Conservation (phyloP, 2,888 invertebrate species). For the Eupithecia exiguata region DNA sequence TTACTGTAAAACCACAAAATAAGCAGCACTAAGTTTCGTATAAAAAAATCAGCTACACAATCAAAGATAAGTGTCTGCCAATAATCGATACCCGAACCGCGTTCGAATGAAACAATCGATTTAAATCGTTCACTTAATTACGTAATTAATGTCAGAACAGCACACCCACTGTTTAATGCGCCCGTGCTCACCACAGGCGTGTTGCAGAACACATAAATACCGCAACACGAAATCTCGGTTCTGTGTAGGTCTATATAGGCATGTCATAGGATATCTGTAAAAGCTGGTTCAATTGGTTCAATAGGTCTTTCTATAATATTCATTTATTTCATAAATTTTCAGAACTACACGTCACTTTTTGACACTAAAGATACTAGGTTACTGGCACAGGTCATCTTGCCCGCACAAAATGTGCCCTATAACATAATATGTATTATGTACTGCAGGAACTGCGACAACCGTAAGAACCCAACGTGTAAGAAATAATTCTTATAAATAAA, state of each 20-base stretch:
- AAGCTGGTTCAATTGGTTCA: slow-evolving; percentile 10
- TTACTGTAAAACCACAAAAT: not conserved
- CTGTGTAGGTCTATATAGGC: not conserved
- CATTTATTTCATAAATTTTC: too few relatives aligned
- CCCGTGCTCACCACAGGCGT: slow-evolving; percentile 34
- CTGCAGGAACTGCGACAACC: too few relatives aligned
- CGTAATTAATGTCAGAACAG: slow-evolving; percentile 69
- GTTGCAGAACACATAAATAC: slow-evolving; percentile 58
- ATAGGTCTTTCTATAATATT: not conserved
- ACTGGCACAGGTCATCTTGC: too few relatives aligned
- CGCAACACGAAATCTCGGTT: slow-evolving; percentile 50
- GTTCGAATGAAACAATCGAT: slow-evolving; percentile 75
- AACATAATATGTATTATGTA: too few relatives aligned
- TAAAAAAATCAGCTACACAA: slow-evolving; percentile 30
- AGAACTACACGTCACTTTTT: too few relatives aligned
- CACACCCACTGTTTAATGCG: slow-evolving; percentile 52
- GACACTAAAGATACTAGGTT: too few relatives aligned
- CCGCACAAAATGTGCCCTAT: not conserved
- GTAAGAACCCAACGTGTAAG: too few relatives aligned
- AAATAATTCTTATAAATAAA: too few relatives aligned
- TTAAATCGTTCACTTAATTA: slow-evolving; percentile 72
- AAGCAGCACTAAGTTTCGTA: not conserved
- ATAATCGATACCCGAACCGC: slow-evolving; percentile 58
- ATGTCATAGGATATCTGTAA: not conserved
- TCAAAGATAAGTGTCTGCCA: slow-evolving; percentile 50